Base-by-base conservation (phyloP, 35 echinoderm and acorn worm genomes). In the Lytechinus variegatus region DNA sequence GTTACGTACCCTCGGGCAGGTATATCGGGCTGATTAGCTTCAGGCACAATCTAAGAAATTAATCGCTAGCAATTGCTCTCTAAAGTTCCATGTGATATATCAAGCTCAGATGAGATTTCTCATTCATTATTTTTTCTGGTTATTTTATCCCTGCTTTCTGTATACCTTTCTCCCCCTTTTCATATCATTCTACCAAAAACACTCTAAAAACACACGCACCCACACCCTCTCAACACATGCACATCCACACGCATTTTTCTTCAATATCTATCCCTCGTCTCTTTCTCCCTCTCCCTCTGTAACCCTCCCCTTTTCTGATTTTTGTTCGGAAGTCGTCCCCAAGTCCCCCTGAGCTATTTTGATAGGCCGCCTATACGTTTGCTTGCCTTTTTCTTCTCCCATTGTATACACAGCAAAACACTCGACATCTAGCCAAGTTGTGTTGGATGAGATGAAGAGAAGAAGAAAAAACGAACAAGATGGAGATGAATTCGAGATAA, bases 391-490 rank as follows among this genome's bases (percentile, higher is more conserved):
- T 90, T 33, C 88, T 44, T 90, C 29, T 54, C 88, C 52, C 6
- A 54, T 90, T 90, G 88, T 90, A 90, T 90, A 90, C 88, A 90
- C 88, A 90, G 88, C 88, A 90, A 90, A 90, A 90, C 88, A 90
- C 88, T 90, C 52, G 88, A 90, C 88, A 54, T 90, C 66, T 24
- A 79, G 66, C 66, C 66, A 79, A 79, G 66, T 79, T 79, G 66
- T 79, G 21, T 79, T 79, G 66, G 66, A 79, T 16, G 66, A 79
- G 66, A 79, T 79, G 66, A 79, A 79, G 66, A 79, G 66, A 79
- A 79, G 66, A 79, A 79, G 66, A 79, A 79, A 79, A n/a, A 79
- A 19, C 19, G 66, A 79, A 79, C 66, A 79, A 79, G 66, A 79
- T 79, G 66, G 19, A 79, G 66, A 79, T 79, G 61, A 71, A 71